Percentiles rank a stretch among this genome's conserved stretches.
These are phyloP conservation scores for Caloenas nicobarica DNA, from an alignment of 2,113 vertebrate genomes.

Conservation along the genomic window DNA sequence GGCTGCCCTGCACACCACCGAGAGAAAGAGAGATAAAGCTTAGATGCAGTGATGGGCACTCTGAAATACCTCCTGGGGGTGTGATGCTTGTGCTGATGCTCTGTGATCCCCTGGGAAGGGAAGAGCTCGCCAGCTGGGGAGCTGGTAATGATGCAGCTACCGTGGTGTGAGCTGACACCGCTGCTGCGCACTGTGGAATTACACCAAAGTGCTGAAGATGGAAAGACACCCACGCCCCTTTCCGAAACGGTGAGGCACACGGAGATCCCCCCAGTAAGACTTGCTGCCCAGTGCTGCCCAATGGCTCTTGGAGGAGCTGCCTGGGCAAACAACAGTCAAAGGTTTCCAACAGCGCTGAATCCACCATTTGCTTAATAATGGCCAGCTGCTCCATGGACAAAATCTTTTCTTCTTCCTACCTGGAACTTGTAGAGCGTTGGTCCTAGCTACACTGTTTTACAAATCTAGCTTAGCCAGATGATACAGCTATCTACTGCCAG, in stretches of 20 bases:
- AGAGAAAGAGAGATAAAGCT: neutral
- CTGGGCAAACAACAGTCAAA: neutral
- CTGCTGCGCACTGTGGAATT: neutral
- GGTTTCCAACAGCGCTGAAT: neutral
- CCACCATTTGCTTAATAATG: neutral
- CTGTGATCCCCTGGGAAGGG: neutral
- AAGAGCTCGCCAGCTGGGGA: neutral
- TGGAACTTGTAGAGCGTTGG: neutral
- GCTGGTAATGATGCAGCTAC: accelerated
- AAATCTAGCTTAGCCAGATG: neutral
- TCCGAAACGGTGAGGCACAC: accelerated
- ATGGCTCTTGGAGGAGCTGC: neutral
- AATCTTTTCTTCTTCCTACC: neutral
- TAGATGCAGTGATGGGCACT: neutral
- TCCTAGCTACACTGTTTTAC: neutral
- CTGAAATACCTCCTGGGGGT: neutral
- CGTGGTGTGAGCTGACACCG: neutral
- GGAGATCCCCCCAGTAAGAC: neutral
- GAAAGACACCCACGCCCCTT: neutral
- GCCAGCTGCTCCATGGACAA: neutral
- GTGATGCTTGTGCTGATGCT: neutral
- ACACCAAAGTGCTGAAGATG: neutral
- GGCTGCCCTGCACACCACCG: neutral
- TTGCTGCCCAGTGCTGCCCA: neutral
- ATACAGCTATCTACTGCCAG: neutral